Percentiles rank a stretch among this genome's conserved stretches.
phyloP scores from a whole-genome alignment of 1,140 invertebrate species.

The Hermatobates lingyangjiaoensis region DNA sequence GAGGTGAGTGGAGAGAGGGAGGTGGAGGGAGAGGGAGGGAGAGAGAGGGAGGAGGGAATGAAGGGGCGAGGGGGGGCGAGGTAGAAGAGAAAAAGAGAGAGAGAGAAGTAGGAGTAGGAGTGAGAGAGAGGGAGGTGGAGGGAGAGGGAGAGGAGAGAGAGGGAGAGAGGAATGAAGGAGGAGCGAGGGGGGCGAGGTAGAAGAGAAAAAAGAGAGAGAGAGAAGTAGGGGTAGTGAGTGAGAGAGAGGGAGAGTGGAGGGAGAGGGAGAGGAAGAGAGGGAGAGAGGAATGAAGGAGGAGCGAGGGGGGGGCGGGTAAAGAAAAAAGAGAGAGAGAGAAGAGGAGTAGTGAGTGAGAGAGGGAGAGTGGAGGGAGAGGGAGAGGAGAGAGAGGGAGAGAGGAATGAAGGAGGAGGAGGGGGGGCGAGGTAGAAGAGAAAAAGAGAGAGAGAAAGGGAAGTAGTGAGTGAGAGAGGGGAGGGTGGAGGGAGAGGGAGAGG shows the following conservation, averaged over 20 bases:
- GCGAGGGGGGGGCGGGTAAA: background rate
- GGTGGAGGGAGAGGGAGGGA: background rate
- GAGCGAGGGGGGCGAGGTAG: background rate
- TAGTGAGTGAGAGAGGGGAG: too few species aligned
- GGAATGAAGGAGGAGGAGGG: too few species aligned
- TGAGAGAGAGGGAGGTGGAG: slow-evolving; percentile 1
- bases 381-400: too few species aligned
- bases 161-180: background rate
- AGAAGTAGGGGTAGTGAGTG: background rate
- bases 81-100: background rate
- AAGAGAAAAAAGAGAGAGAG: background rate
- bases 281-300: background rate
- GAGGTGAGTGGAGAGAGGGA: background rate
- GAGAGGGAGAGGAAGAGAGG: background rate
- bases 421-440: too few species aligned
- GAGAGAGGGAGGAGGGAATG: background rate
- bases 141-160: background rate
- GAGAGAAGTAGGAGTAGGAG: slow-evolving; percentile 1
- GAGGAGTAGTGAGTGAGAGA: too few species aligned
- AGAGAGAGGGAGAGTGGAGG: background rate
- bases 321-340: too few species aligned
- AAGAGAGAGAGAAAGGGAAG: too few species aligned
- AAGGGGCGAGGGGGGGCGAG: background rate
- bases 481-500: too few species aligned
- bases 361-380: too few species aligned